phyloP scores from a whole-genome alignment of 2,113 vertebrate genomes.

The Meleagris gallopavo region DNA sequence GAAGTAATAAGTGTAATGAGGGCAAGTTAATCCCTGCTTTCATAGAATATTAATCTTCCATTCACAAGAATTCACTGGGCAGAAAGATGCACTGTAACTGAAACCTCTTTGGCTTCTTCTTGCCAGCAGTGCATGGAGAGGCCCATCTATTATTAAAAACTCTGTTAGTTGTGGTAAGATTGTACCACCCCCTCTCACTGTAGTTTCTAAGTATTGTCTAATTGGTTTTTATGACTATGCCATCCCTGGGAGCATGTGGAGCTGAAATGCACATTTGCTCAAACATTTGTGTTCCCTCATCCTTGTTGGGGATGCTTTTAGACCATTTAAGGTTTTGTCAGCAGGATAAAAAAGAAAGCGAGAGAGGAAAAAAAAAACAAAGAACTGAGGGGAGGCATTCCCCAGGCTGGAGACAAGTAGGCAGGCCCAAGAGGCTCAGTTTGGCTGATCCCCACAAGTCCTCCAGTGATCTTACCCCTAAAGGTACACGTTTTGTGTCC shows the following conservation, averaged over 20 bases:
- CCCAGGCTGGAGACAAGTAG: background rate
- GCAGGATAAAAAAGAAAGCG: background rate
- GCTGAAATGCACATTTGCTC: conserved; percentile 71
- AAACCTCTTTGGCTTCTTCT: conserved; percentile 61
- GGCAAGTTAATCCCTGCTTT: conserved; percentile 6
- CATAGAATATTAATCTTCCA: conserved; percentile 57
- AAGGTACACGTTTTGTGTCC: rapidly evolving
- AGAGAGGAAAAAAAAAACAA: background rate
- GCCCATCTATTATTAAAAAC: conserved; percentile 80
- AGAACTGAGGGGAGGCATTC: background rate
- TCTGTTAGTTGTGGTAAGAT: conserved; percentile 76
- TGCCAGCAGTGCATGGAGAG: conserved; percentile 45
- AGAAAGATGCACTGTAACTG: conserved; percentile 68
- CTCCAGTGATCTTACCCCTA: background rate
- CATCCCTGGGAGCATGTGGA: conserved; percentile 65
- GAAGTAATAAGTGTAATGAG: background rate
- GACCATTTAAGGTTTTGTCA: conserved; percentile 67
- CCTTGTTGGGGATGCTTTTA: conserved; percentile 68
- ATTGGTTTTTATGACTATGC: conserved; percentile 79
- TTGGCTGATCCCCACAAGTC: background rate
- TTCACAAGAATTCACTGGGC: conserved; percentile 36
- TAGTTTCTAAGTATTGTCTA: conserved; percentile 72
- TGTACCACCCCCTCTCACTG: conserved; percentile 63
- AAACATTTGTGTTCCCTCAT: conserved; percentile 56
- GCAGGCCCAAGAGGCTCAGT: background rate